Percentiles rank a stretch among this genome's conserved stretches.
Evolutionary conservation across 2,888 invertebrate species (phyloP).

Genomic region (Sicus ferrugineus): DNA sequence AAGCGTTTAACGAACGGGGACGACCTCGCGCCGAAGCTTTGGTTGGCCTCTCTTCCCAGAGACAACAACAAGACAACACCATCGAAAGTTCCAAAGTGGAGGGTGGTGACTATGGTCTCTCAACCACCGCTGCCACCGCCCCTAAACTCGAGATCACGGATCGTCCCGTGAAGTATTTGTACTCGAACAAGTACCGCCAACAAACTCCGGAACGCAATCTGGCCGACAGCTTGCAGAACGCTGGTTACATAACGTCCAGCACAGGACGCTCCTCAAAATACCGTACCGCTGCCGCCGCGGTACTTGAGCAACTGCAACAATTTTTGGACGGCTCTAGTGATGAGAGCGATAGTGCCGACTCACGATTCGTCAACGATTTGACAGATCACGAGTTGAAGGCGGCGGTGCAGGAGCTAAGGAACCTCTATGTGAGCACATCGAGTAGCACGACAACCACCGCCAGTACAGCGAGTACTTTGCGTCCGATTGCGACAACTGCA

Average conservation of each 20-base stretch:
- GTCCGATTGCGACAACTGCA: slow-evolving; percentile 33
- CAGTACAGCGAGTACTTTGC: slow-evolving; percentile 38
- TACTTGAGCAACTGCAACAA: slow-evolving; percentile 55
- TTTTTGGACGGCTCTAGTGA: slow-evolving; percentile 52
- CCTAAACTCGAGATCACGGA: slow-evolving; percentile 56
- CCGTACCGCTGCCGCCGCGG: slow-evolving; percentile 45
- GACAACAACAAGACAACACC: slow-evolving; percentile 51
- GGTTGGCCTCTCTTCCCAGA: slow-evolving; percentile 47
- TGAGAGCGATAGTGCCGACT: slow-evolving; percentile 51
- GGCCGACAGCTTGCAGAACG: slow-evolving; percentile 58
- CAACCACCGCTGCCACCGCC: neutral
- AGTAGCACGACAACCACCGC: slow-evolving; percentile 48
- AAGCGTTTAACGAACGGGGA: slow-evolving; percentile 42
- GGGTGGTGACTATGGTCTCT: neutral
- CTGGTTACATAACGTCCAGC: slow-evolving; percentile 55
- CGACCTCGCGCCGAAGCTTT: slow-evolving; percentile 58
- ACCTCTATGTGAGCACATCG: slow-evolving; percentile 44
- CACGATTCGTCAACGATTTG: slow-evolving; percentile 54
- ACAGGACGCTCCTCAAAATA: slow-evolving; percentile 49
- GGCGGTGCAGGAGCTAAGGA: slow-evolving; percentile 54
- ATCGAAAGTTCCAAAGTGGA: slow-evolving; percentile 43
- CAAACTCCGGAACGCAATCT: slow-evolving; percentile 55
- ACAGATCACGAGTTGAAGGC: slow-evolving; percentile 53
- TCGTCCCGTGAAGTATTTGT: slow-evolving; percentile 55
- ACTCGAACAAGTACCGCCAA: slow-evolving; percentile 59